Evolutionary conservation across 1,140 invertebrate species (phyloP), one percentile per base, ranked within the genome.

Genomic region (Trachelipus rathkii): DNA sequence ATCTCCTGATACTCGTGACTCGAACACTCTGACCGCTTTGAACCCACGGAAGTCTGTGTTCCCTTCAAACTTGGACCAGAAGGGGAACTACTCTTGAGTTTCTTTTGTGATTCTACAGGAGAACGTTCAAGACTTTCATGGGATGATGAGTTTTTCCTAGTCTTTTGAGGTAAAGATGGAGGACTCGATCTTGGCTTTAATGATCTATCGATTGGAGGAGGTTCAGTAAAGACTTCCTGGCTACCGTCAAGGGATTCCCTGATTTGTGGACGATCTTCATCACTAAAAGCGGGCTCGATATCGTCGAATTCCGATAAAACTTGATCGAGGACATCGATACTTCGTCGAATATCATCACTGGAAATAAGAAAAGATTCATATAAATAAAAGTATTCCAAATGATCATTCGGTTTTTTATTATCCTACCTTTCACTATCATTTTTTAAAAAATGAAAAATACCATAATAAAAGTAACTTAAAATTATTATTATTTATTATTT

Each of bases 1-100:
- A 60, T 60, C 19, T 60, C 50, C 19, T 60, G 50, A 19, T 60
- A 60, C 50, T 60, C 50, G 50, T 60, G 50, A 60, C 50, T 60
- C 50, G 50, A 60, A 60, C 11, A 13, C 50, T 60, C 50, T 19
- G 50, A 60, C 11, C 50, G 50, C 19, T 60, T 60, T 8, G 50
- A 60, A 15, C 50, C 50, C 19, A 15, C 1, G 19, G 50, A 60
- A 4, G 11, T 60, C 50, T 60, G 11, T 3, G 50, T 60, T 2
- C 19, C 19, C 11, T 13, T 60, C 1, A 19, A 60, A 19, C 11
- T 60, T 8, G 50, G 11, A 60, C 19, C 50, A 19, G 50, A 60
- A 60, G 33, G 33, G 6, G 33, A 33, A 6, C 33, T 6, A 33
- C 33, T 33, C 33, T 33, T 33, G 6, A 6, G 33, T 33, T 33